A percentile compares a stretch with the other conserved stretches of the same genome.
These are phyloP conservation scores for Silvanus unidentatus DNA, from an alignment of 2,888 invertebrate species.

Conservation along the genomic window DNA sequence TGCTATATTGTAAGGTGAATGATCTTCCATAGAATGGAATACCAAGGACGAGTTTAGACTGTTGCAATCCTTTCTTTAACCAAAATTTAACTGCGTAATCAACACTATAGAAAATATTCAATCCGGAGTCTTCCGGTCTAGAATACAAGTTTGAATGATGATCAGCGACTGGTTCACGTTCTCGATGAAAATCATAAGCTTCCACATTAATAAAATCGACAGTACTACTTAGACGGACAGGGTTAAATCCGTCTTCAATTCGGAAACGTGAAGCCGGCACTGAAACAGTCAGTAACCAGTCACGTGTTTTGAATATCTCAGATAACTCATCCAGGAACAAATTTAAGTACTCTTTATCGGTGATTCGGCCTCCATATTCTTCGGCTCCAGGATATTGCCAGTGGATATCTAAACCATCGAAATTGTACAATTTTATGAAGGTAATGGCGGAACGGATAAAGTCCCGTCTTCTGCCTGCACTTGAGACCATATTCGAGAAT, in stretches of 20 bases:
- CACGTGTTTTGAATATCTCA: constrained; percentile 49
- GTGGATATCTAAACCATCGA: constrained; percentile 78
- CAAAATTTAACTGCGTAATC: constrained; percentile 66
- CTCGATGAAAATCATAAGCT: constrained; percentile 58
- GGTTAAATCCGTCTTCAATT: constrained; percentile 62
- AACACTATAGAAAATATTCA: constrained; percentile 51
- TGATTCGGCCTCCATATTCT: constrained; percentile 44
- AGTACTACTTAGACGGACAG: constrained; percentile 53
- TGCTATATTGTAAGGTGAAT: constrained; percentile 57
- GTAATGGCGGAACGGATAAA: constrained; percentile 60
- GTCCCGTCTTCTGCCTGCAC: constrained; percentile 49
- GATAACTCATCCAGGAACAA: constrained; percentile 54
- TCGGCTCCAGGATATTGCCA: constrained; percentile 66
- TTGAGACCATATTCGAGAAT: constrained; percentile 59
- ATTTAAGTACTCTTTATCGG: constrained; percentile 45
- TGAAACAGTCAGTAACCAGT: constrained; percentile 47
- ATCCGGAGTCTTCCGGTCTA: constrained; percentile 48
- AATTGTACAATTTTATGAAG: constrained; percentile 62
- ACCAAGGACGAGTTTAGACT: constrained; percentile 64
- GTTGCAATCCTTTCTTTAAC: constrained; percentile 57
- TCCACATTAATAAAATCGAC: constrained; percentile 65
- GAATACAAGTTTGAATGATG: constrained; percentile 50
- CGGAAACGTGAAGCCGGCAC: constrained; percentile 57
- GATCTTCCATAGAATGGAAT: constrained; percentile 68
- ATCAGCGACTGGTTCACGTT: constrained; percentile 44